phyloP scores from a whole-genome alignment of 1,140 invertebrate genomes.

The Macrosteles quadrilineatus region DNA sequence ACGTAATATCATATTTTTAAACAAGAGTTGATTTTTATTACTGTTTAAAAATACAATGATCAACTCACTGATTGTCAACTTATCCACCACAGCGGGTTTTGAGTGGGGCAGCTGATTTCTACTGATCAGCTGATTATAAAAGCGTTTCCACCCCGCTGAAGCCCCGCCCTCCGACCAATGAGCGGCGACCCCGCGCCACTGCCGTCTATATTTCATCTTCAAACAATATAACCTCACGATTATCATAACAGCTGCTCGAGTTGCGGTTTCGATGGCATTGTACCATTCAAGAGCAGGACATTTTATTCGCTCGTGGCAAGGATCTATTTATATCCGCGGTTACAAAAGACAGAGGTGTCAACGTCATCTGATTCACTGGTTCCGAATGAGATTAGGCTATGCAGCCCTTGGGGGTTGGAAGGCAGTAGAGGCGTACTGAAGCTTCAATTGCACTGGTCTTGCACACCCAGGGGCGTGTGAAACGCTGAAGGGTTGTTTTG shows the following conservation, averaged over 20 bases:
- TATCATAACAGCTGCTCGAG: conserved; percentile 13
- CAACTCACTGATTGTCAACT: too few relatives aligned
- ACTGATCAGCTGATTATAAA: too few relatives aligned
- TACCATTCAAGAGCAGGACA: neutral
- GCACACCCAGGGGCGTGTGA: too few relatives aligned
- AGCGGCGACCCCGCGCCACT: neutral
- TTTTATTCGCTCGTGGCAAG: conserved; percentile 5
- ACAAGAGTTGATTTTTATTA: too few relatives aligned
- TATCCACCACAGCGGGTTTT: too few relatives aligned
- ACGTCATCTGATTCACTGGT: neutral
- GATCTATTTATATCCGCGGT: conserved; percentile 12
- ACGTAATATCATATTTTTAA: too few relatives aligned
- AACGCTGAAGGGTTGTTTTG: too few relatives aligned
- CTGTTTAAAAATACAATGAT: too few relatives aligned
- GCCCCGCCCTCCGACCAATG: neutral
- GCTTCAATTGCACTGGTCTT: neutral
- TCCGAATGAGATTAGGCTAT: neutral
- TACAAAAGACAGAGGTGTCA: conserved; percentile 7
- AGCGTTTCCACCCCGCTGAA: too few relatives aligned
- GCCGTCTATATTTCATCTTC: conserved; percentile 8
- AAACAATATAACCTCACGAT: neutral
- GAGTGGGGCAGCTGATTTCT: too few relatives aligned
- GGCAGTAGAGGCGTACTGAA: neutral
- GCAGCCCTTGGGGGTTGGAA: neutral
- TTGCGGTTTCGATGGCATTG: conserved; percentile 6